A percentile compares a stretch with the other conserved stretches of the same genome.
Conservation (phyloP, 1,140 invertebrate genomes). For the Drosophila parvula region DNA sequence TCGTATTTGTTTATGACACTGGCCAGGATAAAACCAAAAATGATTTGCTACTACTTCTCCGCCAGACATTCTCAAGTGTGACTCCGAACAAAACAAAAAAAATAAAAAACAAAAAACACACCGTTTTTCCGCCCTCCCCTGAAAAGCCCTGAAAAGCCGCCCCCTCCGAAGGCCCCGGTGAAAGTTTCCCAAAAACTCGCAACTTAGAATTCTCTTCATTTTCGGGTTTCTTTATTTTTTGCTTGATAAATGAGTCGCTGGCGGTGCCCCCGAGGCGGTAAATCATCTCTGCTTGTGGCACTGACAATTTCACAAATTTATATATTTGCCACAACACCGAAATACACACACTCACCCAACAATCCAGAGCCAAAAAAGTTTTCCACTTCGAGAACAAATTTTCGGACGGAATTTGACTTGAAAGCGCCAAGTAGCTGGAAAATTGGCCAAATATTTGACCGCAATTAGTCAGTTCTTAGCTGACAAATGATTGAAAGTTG, state of each 20-base stretch:
- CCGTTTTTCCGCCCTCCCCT: not conserved
- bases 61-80: slow-evolving; percentile 44
- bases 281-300: slow-evolving; percentile 53
- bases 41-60: slow-evolving; percentile 36
- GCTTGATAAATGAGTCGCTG: slow-evolving; percentile 54
- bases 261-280: slow-evolving; percentile 38
- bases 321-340: slow-evolving; percentile 43
- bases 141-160: not conserved
- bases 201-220: slow-evolving; percentile 55
- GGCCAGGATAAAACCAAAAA: slow-evolving; percentile 17
- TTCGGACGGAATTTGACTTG: slow-evolving; percentile 11
- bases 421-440: slow-evolving; percentile 17
- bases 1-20: slow-evolving; percentile 42
- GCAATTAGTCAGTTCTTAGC: slow-evolving; percentile 5
- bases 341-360: slow-evolving; percentile 4
- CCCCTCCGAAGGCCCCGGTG: slow-evolving; percentile 11
- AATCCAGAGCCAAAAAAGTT: slow-evolving; percentile 33
- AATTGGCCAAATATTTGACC: slow-evolving; percentile 13
- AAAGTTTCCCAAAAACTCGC: slow-evolving; percentile 35
- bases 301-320: slow-evolving; percentile 53
- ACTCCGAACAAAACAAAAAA: not conserved
- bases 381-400: slow-evolving; percentile 33
- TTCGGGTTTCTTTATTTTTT: slow-evolving; percentile 50
- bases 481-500: slow-evolving; percentile 7
- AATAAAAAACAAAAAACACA: not conserved